phyloP scores from a whole-genome alignment of 2,797 vertebrate genomes.

The Coregonus ussuriensis region DNA sequence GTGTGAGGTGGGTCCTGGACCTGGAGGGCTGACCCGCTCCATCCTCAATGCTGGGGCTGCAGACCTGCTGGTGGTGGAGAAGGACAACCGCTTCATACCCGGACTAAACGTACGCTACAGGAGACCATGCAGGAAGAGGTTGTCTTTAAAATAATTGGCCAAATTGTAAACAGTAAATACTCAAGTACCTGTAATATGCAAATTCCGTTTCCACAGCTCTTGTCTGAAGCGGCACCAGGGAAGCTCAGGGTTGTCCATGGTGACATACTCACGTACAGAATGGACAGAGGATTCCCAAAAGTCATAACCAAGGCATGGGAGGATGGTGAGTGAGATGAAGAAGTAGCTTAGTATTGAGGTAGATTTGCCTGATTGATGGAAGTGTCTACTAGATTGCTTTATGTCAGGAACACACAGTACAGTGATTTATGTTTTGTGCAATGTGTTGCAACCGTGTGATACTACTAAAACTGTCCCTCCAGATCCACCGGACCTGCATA shows the following conservation, averaged over 20 bases:
- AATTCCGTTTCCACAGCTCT: conserved; percentile 73
- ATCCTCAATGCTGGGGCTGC: conserved; percentile 85
- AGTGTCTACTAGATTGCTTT: background rate
- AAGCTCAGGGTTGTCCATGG: conserved; percentile 86
- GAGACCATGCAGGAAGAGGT: background rate
- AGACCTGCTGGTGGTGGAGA: conserved; percentile 91
- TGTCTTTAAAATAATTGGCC: too few relatives aligned
- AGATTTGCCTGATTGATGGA: too few relatives aligned
- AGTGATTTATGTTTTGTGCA: background rate
- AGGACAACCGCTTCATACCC: conserved; percentile 91
- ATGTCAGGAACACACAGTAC: background rate
- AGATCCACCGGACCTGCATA: conserved; percentile 91
- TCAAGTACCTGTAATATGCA: background rate
- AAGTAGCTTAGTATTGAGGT: too few relatives aligned
- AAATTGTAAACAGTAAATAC: background rate
- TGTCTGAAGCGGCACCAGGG: conserved; percentile 90
- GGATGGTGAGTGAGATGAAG: conserved; percentile 79
- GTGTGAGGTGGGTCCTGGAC: conserved; percentile 96
- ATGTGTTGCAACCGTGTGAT: background rate
- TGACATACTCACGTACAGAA: conserved; percentile 88
- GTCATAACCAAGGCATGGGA: conserved; percentile 83
- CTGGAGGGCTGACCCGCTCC: conserved; percentile 92
- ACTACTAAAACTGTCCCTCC: conserved; percentile 26
- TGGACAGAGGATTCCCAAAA: conserved; percentile 84
- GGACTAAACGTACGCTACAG: conserved; percentile 84